phyloP scores from a whole-genome alignment of 2,888 invertebrate species.

The Willowsia nigromaculata region DNA sequence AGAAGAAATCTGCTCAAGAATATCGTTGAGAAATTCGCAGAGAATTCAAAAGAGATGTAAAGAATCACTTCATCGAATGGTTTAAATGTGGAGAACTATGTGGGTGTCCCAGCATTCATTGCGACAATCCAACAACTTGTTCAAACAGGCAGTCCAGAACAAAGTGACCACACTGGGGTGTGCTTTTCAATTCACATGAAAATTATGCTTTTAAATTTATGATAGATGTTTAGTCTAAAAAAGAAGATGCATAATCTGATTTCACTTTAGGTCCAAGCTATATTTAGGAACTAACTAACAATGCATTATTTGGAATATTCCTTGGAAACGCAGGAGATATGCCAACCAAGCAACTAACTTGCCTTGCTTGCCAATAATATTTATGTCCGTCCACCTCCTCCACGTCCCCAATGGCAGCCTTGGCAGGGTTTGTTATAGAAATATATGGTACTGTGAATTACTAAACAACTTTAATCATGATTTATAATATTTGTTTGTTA shows the following conservation, averaged over 20 bases:
- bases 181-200: not conserved
- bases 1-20: not conserved
- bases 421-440: slow-evolving; percentile 79
- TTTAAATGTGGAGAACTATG: not conserved
- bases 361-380: too few relatives aligned
- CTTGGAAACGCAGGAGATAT: not conserved
- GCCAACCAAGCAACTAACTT: too few relatives aligned
- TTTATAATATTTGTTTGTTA: too few relatives aligned
- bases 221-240: too few relatives aligned
- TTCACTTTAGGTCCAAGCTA: not conserved
- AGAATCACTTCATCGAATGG: not conserved
- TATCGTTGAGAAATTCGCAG: not conserved
- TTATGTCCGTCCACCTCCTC: too few relatives aligned
- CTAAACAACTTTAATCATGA: too few relatives aligned
- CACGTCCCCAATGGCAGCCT: not conserved
- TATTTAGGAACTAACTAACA: not conserved
- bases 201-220: not conserved
- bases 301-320: not conserved
- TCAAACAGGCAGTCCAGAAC: not conserved
- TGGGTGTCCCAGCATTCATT: not conserved
- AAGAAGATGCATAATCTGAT: not conserved
- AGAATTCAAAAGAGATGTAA: too few relatives aligned
- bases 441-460: too few relatives aligned
- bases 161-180: not conserved
- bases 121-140: not conserved